Percentiles rank a stretch among this genome's conserved stretches.
Evolutionary conservation across 2,113 vertebrate species (phyloP).

Genomic region (Pluvialis apricaria): DNA sequence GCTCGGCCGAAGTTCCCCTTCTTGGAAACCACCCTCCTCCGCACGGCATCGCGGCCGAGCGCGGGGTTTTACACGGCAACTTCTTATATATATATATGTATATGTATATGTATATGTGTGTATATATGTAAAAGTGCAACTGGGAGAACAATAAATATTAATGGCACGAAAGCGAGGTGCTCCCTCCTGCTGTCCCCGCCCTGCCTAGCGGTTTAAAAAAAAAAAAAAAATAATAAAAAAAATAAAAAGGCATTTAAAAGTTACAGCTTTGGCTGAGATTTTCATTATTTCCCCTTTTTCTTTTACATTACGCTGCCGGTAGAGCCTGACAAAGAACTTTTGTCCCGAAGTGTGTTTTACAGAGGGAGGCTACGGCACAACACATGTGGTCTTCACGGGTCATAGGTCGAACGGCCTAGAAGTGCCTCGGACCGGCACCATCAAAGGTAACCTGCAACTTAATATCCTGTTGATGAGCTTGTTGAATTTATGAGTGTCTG

Average conservation of each 20-base stretch:
- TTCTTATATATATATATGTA: neutral
- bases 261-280: slow-evolving; percentile 68
- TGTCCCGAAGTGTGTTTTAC: slow-evolving; percentile 80
- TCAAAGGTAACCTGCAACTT: slow-evolving; percentile 83
- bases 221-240: neutral
- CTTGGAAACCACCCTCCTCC: neutral
- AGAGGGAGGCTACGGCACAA: slow-evolving; percentile 72
- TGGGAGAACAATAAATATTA: slow-evolving; percentile 48
- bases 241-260: slow-evolving; percentile 49
- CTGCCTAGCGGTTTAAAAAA: neutral
- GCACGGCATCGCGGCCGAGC: neutral
- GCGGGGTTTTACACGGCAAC: neutral
- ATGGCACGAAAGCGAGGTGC: neutral
- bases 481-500: slow-evolving; percentile 79
- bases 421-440: slow-evolving; percentile 78
- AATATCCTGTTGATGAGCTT: slow-evolving; percentile 88
- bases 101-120: neutral
- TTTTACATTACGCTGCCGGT: slow-evolving; percentile 50
- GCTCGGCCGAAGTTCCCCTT: neutral
- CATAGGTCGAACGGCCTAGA: slow-evolving; percentile 87
- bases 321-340: slow-evolving; percentile 73
- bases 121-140: neutral
- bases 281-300: slow-evolving; percentile 63
- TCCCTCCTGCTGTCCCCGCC: neutral
- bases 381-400: slow-evolving; percentile 88